A percentile compares a stretch with the other conserved stretches of the same genome.
Evolutionary conservation across 2,797 vertebrate genomes (phyloP).

Genomic region (Parotocinclus haroldoi): DNA sequence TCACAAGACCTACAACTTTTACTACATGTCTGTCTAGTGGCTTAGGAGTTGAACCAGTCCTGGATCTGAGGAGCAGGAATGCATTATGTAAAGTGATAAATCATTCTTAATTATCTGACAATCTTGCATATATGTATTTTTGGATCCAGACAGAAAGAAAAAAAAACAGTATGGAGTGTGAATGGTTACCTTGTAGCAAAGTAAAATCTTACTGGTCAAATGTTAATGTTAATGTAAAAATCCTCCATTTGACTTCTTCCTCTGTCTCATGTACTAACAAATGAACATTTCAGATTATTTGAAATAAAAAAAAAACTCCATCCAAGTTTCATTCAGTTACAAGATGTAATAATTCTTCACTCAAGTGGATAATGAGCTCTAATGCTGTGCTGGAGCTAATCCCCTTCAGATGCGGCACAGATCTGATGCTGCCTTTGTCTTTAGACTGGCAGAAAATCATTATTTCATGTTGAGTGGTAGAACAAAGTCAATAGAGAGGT

Average conservation of each 20-base stretch:
- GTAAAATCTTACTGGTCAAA: background rate
- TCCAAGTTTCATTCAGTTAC: conserved; percentile 64
- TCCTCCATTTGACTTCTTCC: conserved; percentile 21
- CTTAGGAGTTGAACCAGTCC: too few relatives aligned
- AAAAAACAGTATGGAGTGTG: too few relatives aligned
- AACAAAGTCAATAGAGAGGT: conserved; percentile 91
- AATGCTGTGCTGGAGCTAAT: conserved; percentile 60
- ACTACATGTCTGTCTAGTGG: too few relatives aligned
- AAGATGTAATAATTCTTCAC: conserved; percentile 64
- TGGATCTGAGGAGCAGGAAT: too few relatives aligned
- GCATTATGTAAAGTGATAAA: too few relatives aligned
- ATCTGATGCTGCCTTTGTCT: conserved; percentile 88
- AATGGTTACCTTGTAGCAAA: too few relatives aligned
- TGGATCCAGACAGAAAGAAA: too few relatives aligned
- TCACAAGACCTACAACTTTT: too few relatives aligned
- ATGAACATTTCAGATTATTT: conserved; percentile 39
- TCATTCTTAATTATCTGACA: too few relatives aligned
- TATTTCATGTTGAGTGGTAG: conserved; percentile 96
- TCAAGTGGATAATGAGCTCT: conserved; percentile 62
- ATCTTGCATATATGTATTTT: too few relatives aligned
- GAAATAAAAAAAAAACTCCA: conserved; percentile 40
- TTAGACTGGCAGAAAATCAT: conserved; percentile 99
- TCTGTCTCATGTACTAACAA: conserved; percentile 33
- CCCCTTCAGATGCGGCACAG: conserved; percentile 54
- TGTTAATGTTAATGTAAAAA: conserved; percentile 46